phyloP scores from a whole-genome alignment of 2,797 vertebrate species.

The Chaetodon trifasciatus region DNA sequence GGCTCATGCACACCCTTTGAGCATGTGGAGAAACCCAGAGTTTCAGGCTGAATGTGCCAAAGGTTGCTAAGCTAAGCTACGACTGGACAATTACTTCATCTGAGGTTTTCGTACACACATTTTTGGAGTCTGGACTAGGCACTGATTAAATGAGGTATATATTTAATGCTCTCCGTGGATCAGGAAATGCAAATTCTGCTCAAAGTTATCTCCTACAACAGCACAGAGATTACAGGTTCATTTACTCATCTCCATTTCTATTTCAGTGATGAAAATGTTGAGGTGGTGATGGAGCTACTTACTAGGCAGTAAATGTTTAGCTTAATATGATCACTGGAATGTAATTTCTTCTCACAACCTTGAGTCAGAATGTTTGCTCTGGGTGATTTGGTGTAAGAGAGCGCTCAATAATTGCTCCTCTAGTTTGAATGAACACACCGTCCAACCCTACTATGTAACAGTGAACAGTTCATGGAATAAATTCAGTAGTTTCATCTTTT shows the following conservation, averaged over 20 bases:
- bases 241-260: constrained; percentile 4
- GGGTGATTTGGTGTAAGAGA: not conserved
- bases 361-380: not conserved
- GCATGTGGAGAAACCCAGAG: too few relatives aligned
- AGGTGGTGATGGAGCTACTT: not conserved
- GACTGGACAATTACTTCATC: too few relatives aligned
- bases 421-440: not conserved
- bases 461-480: too few relatives aligned
- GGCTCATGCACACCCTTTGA: too few relatives aligned
- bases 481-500: not conserved
- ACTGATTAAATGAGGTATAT: not conserved
- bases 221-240: constrained; percentile 1
- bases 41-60: too few relatives aligned
- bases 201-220: constrained; percentile 4
- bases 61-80: too few relatives aligned
- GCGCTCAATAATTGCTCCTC: not conserved
- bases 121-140: not conserved
- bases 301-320: not conserved
- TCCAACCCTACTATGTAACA: not conserved
- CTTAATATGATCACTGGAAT: not conserved
- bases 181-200: constrained; percentile 8
- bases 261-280: not conserved
- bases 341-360: not conserved
- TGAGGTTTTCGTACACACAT: not conserved
- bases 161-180: not conserved